A percentile compares a stretch with the other conserved stretches of the same genome.
These are phyloP conservation scores for Loripinus fragilis DNA, from an alignment of 2,888 invertebrate genomes.

Conservation along the genomic window DNA sequence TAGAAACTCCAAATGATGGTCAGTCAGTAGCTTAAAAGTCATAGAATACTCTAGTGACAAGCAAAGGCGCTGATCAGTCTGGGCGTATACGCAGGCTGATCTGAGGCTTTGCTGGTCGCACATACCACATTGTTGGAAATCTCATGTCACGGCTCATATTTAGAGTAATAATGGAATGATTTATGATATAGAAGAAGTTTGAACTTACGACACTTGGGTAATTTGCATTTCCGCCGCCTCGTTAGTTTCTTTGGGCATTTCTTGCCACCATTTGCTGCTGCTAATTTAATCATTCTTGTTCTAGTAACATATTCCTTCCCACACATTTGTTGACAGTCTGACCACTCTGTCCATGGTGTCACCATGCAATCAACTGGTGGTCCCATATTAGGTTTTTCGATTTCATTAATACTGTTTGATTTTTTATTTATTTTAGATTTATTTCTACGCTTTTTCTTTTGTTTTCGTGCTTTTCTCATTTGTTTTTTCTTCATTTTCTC, in stretches of 20 bases:
- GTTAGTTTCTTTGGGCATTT: conserved; percentile 78
- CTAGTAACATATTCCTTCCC: conserved; percentile 67
- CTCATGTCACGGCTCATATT: too few species aligned
- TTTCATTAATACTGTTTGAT: conserved; percentile 23
- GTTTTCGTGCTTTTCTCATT: conserved; percentile 51
- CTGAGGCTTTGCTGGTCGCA: too few species aligned
- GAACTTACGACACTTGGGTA: conserved; percentile 79
- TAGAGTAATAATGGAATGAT: too few species aligned
- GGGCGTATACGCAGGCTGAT: too few species aligned
- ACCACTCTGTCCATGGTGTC: conserved; percentile 79
- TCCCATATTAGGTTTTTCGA: conserved; percentile 38
- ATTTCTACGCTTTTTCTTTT: conserved; percentile 49
- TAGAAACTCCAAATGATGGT: too few species aligned
- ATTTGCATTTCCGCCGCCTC: conserved; percentile 73
- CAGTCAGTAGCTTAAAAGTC: too few species aligned
- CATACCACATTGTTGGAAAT: too few species aligned
- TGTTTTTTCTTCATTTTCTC: conserved; percentile 63
- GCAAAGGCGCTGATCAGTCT: too few species aligned
- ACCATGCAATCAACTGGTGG: conserved; percentile 76
- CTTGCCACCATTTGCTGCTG: conserved; percentile 76
- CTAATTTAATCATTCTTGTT: conserved; percentile 76
- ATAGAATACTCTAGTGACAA: too few species aligned
- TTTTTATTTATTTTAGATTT: conserved; percentile 29
- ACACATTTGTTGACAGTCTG: conserved; percentile 79
- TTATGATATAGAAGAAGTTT: too few species aligned